Evolutionary conservation across 2,113 vertebrate genomes (phyloP).

Genomic region (Saimiri boliviensis): DNA sequence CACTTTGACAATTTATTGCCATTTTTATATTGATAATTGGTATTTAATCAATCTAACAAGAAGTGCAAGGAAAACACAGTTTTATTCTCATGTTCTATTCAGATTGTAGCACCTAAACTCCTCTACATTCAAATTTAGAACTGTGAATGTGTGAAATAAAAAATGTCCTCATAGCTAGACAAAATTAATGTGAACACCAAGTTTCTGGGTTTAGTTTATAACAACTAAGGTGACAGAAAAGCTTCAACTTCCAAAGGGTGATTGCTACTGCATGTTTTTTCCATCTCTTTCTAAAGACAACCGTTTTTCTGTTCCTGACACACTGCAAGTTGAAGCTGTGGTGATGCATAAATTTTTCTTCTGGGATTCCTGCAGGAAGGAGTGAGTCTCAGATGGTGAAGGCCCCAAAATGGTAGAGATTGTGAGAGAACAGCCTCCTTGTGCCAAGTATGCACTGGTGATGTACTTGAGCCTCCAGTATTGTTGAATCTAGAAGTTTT

Average conservation of each 20-base stretch:
- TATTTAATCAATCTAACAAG: too few species aligned
- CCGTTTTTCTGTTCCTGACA: background rate
- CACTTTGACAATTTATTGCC: too few species aligned
- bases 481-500: background rate
- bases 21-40: too few species aligned
- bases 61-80: too few species aligned
- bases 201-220: background rate
- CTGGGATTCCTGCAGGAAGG: background rate
- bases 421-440: background rate
- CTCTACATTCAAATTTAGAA: background rate
- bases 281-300: background rate
- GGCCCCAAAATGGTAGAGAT: background rate
- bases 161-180: background rate
- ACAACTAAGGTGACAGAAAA: background rate
- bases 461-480: background rate
- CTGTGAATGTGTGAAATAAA: background rate
- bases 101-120: too few species aligned
- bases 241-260: background rate
- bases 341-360: background rate
- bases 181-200: background rate
- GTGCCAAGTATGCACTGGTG: background rate
- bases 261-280: background rate
- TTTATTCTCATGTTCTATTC: too few species aligned
- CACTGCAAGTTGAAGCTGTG: background rate
- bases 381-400: background rate